Evolutionary conservation across 2,797 vertebrate species (phyloP), one percentile per base, ranked within the genome.

Genomic region (Nannoperca obscura): DNA sequence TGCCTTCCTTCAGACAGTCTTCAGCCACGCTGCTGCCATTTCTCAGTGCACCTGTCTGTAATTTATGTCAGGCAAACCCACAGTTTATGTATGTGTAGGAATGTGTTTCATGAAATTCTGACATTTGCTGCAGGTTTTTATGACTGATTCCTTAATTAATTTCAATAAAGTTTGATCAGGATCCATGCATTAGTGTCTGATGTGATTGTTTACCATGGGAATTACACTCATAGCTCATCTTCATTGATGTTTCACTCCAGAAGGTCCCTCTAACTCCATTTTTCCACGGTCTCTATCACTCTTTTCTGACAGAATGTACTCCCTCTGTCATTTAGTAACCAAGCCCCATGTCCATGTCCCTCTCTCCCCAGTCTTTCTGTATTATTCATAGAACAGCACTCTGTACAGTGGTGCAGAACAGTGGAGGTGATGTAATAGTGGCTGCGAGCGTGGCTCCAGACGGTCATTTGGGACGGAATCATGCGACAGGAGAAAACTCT

Each of bases 351-450:
- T 66, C 83, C 76, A 30, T 57, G 84, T 82, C 89, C 80, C 76
- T 34, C 46, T 64, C 86, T 78, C 76, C 79, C 79, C 65, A 42
- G 85, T 87, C 86, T 77, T 71, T 85, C 87, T 95, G 84, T 92
- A 94, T 95, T 94, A 95, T 94, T 94, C 92, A 95, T 92, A 91
- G 92, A 82, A 89, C 94, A 93, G 94, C 94, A 91, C 90, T 95
- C 86, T 90, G 92, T 86, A 90, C 92, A 87, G 69, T 90, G 91
- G 87, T 92, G 94, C 92, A 88, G 92, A 94, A 85, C 70, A 90
- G 85, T 80, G 86, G 80, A 88, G 83, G 88, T 94, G 93, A 93
- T 93, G 93, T 94, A 94, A 94, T 63, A 69, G 84, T 75, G 84
- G 82, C 89, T 88, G 62, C 19, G 54, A 91, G 92, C 88, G 52